A percentile compares a stretch with the other conserved stretches of the same genome.
Conservation (phyloP, 2,113 vertebrate species). For the Hippolais icterina region DNA sequence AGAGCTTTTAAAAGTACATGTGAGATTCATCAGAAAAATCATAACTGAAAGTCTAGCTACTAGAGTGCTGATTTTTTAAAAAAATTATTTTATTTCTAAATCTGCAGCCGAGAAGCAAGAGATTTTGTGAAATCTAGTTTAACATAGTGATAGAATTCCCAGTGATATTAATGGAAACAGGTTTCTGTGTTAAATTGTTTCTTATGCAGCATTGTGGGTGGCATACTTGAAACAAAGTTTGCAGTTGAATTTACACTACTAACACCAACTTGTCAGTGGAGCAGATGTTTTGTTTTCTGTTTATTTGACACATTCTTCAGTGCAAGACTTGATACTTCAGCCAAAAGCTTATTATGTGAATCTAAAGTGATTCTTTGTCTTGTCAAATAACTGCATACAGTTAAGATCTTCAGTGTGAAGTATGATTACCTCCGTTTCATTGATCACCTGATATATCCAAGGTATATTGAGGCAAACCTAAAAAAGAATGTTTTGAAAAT, state of each 20-base stretch:
- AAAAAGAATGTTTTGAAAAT: conserved; percentile 29
- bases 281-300: conserved; percentile 5
- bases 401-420: background rate
- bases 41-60: background rate
- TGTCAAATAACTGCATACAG: background rate
- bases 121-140: background rate
- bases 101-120: background rate
- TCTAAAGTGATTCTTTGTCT: background rate
- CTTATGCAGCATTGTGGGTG: background rate
- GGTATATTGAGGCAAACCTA: background rate
- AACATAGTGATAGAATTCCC: background rate
- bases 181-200: background rate
- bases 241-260: background rate
- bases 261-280: background rate
- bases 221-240: background rate
- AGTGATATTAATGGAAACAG: background rate
- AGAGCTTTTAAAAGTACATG: background rate
- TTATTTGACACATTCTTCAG: background rate
- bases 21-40: background rate
- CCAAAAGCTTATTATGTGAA: background rate
- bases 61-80: background rate
- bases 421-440: background rate
- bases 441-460: background rate
- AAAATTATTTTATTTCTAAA: background rate
- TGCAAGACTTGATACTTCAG: background rate